A percentile compares a stretch with the other conserved stretches of the same genome.
phyloP scores from a whole-genome alignment of 2,797 vertebrate species.

The Liasis olivaceus region DNA sequence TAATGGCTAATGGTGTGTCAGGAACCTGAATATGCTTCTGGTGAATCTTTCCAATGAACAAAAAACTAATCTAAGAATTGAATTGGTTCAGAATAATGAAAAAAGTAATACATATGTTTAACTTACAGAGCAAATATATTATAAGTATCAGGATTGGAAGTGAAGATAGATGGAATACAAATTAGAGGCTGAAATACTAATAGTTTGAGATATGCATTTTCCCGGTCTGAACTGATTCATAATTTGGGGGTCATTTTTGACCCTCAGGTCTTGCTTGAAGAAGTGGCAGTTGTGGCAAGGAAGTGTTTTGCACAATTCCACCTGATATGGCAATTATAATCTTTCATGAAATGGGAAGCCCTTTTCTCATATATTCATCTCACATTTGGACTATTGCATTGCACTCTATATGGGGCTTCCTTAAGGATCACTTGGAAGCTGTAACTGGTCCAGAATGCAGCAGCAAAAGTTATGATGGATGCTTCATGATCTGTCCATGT shows the following conservation, averaged over 20 bases:
- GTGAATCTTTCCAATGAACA: not conserved
- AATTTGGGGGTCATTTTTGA: not conserved
- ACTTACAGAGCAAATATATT: not conserved
- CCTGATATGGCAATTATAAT: not conserved
- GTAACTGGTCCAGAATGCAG: too few relatives aligned
- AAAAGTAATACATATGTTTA: not conserved
- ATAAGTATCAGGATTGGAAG: not conserved
- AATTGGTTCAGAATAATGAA: not conserved
- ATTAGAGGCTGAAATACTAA: not conserved
- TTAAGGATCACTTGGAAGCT: too few relatives aligned
- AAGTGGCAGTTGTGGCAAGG: not conserved
- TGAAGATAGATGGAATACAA: not conserved
- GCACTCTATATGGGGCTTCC: too few relatives aligned
- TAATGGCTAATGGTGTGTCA: not conserved
- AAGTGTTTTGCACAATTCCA: not conserved
- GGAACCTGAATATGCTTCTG: not conserved
- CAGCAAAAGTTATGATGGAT: too few relatives aligned
- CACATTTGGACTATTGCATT: too few relatives aligned
- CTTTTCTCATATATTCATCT: not conserved
- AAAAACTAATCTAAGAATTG: not conserved
- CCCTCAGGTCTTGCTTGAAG: not conserved
- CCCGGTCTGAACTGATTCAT: not conserved
- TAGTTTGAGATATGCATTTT: not conserved
- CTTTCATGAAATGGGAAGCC: not conserved
- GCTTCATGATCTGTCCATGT: too few relatives aligned